Evolutionary conservation across 2,113 vertebrate genomes (phyloP), one percentile per base, ranked within the genome.

Genomic region (Anhinga rufa): DNA sequence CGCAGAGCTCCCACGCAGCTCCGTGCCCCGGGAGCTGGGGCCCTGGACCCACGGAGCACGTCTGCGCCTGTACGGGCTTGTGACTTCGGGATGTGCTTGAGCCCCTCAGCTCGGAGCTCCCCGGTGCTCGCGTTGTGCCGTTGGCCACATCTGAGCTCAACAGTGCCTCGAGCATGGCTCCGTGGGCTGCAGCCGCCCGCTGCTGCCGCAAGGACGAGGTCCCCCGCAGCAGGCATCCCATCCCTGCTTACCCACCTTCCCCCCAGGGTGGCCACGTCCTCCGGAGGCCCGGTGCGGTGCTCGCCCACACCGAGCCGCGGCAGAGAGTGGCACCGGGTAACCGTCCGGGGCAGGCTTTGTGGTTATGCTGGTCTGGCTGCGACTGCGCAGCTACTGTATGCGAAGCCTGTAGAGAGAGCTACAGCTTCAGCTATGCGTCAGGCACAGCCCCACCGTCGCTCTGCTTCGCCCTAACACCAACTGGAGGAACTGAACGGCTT

Each of bases 351-450:
- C 72, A 38, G 72, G 68, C 86, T 96, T 91, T 90, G 66, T 44
- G 7, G 72, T 86, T 80, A 22, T 72, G 86, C 83, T 5, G 9
- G 9, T 62, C 75, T 42, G 69, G 90, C 91, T 89, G 84, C 8
- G 62, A 17, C 77, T 55, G 82, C 64, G 25, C 69, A 85, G 95
- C 86, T 69, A 9, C 86, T 91, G 94, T 86, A 57, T 57, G 7
- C 3, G 25, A 86, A 81, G 95, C 97, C 97, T 93, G 95, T 79
- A 86, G 97, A 92, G 93, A 97, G 97, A 97, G 95, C 97, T 94
- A 70, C 96, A 87, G 90, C 87, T 82, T 97, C 60, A 60, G 86
- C 84, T 94, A 60, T 76, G 94, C 14, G 5, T n/a, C 75, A 68
- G 58, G 74, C 54, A 42, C 78, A 68, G n/a, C 40, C 48, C 19